These are phyloP conservation scores for Ataeniobius toweri DNA, from an alignment of 2,797 vertebrate genomes.

Conservation along the genomic window DNA sequence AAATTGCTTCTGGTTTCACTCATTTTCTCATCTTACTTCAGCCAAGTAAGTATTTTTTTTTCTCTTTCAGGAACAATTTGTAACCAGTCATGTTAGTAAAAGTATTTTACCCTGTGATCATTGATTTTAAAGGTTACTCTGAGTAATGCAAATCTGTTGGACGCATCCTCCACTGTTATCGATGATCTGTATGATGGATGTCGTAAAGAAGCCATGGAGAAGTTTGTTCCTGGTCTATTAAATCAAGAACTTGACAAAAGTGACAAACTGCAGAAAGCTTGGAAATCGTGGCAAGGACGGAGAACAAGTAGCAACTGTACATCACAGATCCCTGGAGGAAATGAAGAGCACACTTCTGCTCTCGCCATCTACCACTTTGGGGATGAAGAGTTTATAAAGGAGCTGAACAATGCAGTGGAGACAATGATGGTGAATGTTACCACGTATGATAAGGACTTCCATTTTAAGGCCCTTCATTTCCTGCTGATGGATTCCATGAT, in stretches of 20 bases:
- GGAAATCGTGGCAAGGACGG: constrained; percentile 12
- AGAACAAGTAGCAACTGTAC: constrained; percentile 14
- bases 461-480: constrained; percentile 71
- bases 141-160: background rate
- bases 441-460: constrained; percentile 52
- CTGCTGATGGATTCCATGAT: constrained; percentile 66
- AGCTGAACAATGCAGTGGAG: constrained; percentile 36
- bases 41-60: constrained; percentile 43
- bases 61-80: background rate
- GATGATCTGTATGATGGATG: constrained; percentile 56
- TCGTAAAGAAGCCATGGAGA: constrained; percentile 41
- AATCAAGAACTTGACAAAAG: constrained; percentile 26
- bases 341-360: constrained; percentile 42
- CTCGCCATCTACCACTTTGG: background rate
- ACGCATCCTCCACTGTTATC: constrained; percentile 37
- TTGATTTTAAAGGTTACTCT: constrained; percentile 31
- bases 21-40: constrained; percentile 27
- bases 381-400: rapidly evolving
- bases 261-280: background rate
- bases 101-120: background rate
- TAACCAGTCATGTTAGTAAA: background rate
- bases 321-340: constrained; percentile 15
- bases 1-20: constrained; percentile 26
- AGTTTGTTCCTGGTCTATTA: constrained; percentile 44
- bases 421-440: constrained; percentile 37